Evolutionary conservation across 2,113 vertebrate genomes (phyloP).

Genomic region (Cyphomyrus plagiostoma): DNA sequence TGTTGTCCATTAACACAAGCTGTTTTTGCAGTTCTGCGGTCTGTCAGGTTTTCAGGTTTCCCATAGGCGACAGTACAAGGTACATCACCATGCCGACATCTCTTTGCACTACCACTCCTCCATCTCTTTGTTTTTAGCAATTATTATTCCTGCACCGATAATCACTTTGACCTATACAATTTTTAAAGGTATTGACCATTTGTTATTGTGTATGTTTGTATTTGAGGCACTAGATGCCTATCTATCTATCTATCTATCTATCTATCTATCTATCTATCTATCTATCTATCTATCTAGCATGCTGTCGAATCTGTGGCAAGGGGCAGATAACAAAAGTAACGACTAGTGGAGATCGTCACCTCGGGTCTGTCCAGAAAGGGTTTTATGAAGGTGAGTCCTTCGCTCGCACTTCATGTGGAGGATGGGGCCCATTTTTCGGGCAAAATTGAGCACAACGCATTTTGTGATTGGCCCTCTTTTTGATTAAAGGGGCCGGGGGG

Average conservation of each 20-base stretch:
- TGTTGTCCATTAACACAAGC: neutral
- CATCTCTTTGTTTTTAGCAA: neutral
- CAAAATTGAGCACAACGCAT: conserved; percentile 12
- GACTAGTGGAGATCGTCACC: conserved; percentile 50
- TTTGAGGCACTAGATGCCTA: no score
- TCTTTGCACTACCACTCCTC: conserved; percentile 51
- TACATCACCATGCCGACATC: conserved; percentile 49
- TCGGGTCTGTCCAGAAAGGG: conserved; percentile 35
- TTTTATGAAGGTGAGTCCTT: conserved; percentile 17
- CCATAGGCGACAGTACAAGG: conserved; percentile 39
- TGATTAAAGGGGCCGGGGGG: neutral
- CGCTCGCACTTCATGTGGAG: conserved; percentile 16
- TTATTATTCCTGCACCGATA: no score
- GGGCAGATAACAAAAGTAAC: conserved; percentile 61
- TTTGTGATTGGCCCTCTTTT: conserved; percentile 16
- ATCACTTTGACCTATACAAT: no score
- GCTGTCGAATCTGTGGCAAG: conserved; percentile 55
- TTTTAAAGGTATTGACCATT: no score
- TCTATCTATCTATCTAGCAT: conserved; percentile 43
- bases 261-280: no score
- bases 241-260: no score
- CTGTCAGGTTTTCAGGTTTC: conserved; percentile 30
- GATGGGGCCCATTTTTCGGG: neutral
- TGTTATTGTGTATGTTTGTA: no score
- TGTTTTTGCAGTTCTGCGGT: conserved; percentile 8